These are phyloP conservation scores for Osedax fenrisi DNA, from an alignment of 2,888 invertebrate genomes.

Conservation along the genomic window DNA sequence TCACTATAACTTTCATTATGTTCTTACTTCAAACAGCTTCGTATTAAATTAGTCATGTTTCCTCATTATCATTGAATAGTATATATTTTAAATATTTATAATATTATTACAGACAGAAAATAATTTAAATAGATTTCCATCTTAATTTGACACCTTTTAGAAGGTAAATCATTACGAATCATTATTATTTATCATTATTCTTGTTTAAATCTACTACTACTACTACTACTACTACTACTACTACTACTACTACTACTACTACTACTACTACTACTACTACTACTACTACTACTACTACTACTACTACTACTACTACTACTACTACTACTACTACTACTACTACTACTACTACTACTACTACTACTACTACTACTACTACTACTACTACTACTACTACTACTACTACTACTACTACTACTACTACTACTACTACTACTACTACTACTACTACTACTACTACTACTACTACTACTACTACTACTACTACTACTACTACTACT, in stretches of 20 bases:
- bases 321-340: neutral
- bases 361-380: neutral
- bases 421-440: neutral
- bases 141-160: too few species aligned
- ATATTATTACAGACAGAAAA: too few species aligned
- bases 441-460: neutral
- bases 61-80: too few species aligned
- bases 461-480: too few species aligned
- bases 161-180: too few species aligned
- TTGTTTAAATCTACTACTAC: neutral
- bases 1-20: too few species aligned
- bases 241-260: constrained; percentile 4
- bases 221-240: constrained; percentile 6
- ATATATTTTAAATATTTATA: too few species aligned
- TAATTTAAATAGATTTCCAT: too few species aligned
- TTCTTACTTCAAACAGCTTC: too few species aligned
- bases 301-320: neutral
- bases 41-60: too few species aligned
- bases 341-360: neutral
- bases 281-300: neutral
- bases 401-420: neutral
- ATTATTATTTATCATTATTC: too few species aligned
- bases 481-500: too few species aligned
- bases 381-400: neutral
- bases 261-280: constrained; percentile 2